Evolutionary conservation across 2,113 vertebrate genomes (phyloP).

Genomic region (Chiloscyllium plagiosum): DNA sequence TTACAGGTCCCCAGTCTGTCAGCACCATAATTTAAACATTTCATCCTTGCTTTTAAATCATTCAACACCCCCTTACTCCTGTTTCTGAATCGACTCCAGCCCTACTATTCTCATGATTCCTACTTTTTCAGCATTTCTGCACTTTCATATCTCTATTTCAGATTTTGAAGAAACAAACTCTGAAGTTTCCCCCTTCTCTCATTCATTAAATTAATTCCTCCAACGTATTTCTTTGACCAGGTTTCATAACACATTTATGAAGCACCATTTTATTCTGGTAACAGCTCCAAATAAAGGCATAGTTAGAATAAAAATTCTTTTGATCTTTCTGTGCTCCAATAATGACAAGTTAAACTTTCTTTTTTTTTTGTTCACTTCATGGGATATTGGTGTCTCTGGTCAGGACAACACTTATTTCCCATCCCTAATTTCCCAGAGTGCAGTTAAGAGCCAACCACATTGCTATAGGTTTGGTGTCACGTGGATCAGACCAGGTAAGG

Average conservation of each 20-base stretch:
- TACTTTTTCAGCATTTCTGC: not conserved
- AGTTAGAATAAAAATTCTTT: not conserved
- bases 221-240: not conserved
- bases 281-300: not conserved
- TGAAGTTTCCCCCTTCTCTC: not conserved
- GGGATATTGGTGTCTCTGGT: too few relatives aligned
- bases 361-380: too few relatives aligned
- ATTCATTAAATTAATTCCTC: not conserved
- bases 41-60: not conserved
- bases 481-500: too few relatives aligned
- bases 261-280: not conserved
- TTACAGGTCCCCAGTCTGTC: not conserved
- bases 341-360: too few relatives aligned
- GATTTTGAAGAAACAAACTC: not conserved
- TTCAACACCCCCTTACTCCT: not conserved
- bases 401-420: too few relatives aligned
- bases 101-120: not conserved
- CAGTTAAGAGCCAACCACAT: too few relatives aligned
- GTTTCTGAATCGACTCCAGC: not conserved
- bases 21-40: not conserved
- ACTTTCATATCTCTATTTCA: not conserved
- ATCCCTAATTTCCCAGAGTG: too few relatives aligned
- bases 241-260: not conserved
- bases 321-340: not conserved
- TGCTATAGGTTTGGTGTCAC: too few relatives aligned